Conservation (phyloP, 1,140 invertebrate species). For the Drosophila pachea region DNA sequence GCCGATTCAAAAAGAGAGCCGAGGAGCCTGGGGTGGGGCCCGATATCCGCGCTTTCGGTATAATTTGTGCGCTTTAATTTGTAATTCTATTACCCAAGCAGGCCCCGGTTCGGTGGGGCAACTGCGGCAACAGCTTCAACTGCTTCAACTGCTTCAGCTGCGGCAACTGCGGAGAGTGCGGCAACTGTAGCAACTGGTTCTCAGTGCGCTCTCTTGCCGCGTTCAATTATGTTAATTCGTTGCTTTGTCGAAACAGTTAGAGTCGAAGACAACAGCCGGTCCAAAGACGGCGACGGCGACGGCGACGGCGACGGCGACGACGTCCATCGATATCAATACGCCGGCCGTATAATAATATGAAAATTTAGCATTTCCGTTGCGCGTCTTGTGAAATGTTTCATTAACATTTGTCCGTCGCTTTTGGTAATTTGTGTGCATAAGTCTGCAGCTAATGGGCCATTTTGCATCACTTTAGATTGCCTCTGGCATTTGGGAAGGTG, state of each 20-base stretch:
- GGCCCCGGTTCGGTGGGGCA: slow-evolving; percentile 37
- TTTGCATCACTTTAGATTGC: slow-evolving; percentile 37
- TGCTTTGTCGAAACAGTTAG: slow-evolving; percentile 70
- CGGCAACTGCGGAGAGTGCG: no score
- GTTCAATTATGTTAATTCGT: slow-evolving; percentile 75
- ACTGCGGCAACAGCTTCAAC: no score
- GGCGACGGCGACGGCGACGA: slow-evolving; percentile 21
- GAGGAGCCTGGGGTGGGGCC: neutral
- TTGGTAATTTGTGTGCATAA: slow-evolving; percentile 51
- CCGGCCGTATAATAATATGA: slow-evolving; percentile 74
- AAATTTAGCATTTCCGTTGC: slow-evolving; percentile 75
- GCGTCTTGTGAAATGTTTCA: slow-evolving; percentile 64
- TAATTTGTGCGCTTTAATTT: slow-evolving; percentile 78
- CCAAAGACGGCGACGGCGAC: slow-evolving; percentile 26
- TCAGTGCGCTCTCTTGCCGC: slow-evolving; percentile 50
- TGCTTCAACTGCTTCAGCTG: no score
- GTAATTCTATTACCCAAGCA: slow-evolving; percentile 76
- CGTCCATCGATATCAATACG: slow-evolving; percentile 49
- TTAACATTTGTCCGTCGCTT: slow-evolving; percentile 48
- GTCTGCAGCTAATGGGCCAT: slow-evolving; percentile 32
- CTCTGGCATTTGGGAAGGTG: slow-evolving; percentile 15
- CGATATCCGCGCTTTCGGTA: slow-evolving; percentile 64
- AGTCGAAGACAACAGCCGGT: slow-evolving; percentile 41
- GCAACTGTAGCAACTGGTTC: slow-evolving; percentile 61
- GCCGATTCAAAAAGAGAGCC: slow-evolving; percentile 4